phyloP scores from a whole-genome alignment of 2,888 invertebrate genomes.

The Parthenolecanium corni region DNA sequence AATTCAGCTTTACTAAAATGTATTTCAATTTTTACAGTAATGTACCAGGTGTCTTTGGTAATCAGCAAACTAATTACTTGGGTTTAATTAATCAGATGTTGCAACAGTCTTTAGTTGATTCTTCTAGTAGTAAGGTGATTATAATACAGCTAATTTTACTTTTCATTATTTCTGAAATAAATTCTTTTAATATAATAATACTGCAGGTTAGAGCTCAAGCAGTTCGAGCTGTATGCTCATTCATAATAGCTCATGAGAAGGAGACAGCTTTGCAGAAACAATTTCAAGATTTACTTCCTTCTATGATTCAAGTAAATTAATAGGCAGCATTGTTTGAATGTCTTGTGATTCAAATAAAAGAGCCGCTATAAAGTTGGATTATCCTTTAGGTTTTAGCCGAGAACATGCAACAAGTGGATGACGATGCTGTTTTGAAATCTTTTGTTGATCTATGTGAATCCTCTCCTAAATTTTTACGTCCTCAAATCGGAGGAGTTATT shows the following conservation, averaged over 20 bases:
- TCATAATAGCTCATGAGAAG: slow-evolving; percentile 85
- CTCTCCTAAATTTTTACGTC: slow-evolving; percentile 81
- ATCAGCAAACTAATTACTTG: slow-evolving; percentile 80
- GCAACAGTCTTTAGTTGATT: slow-evolving; percentile 48
- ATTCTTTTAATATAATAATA: too few species aligned
- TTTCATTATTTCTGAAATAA: too few species aligned
- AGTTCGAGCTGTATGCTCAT: slow-evolving; percentile 71
- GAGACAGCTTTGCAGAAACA: slow-evolving; percentile 81
- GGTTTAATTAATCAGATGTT: slow-evolving; percentile 93
- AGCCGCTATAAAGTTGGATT: neutral
- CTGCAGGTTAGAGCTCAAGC: slow-evolving; percentile 59
- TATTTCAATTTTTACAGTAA: slow-evolving; percentile 45
- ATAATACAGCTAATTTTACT: too few species aligned
- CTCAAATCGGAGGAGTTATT: slow-evolving; percentile 74
- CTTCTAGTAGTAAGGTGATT: slow-evolving; percentile 26
- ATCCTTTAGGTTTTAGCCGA: slow-evolving; percentile 54
- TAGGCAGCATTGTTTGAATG: neutral
- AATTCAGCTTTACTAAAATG: neutral
- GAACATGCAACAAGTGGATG: slow-evolving; percentile 70
- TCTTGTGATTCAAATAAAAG: neutral
- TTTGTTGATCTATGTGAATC: slow-evolving; percentile 89
- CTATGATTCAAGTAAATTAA: slow-evolving; percentile 52
- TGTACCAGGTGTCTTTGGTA: slow-evolving; percentile 94
- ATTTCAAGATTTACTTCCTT: slow-evolving; percentile 72
- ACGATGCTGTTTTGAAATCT: slow-evolving; percentile 83